phyloP scores from a whole-genome alignment of 92 coral and sea anemone genomes.

The Heteractis magnifica region DNA sequence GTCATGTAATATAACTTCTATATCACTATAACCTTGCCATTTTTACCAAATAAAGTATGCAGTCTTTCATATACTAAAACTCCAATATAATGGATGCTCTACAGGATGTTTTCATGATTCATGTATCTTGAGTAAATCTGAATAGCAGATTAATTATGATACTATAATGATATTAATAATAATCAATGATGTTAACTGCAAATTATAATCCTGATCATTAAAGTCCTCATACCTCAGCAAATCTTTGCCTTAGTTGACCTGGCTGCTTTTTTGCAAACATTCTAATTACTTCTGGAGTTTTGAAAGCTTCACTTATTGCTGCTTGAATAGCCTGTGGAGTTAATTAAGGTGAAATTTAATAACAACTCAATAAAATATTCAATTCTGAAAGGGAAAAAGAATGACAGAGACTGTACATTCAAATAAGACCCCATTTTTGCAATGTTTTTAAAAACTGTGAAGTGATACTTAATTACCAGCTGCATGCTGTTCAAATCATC shows the following conservation, averaged over 20 bases:
- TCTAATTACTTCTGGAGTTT: conserved; percentile 97
- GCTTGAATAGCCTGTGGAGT: conserved; percentile 88
- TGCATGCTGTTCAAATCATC: conserved; percentile 96
- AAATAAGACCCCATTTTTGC: too few relatives aligned
- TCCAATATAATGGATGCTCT: too few relatives aligned
- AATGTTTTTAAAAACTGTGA: background rate
- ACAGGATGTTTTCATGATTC: too few relatives aligned
- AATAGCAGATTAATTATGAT: too few relatives aligned
- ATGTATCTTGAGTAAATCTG: too few relatives aligned
- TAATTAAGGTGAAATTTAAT: background rate
- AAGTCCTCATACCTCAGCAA: conserved; percentile 73
- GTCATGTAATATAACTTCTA: too few relatives aligned
- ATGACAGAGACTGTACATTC: background rate
- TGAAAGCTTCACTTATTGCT: conserved; percentile 97
- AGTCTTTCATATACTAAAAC: too few relatives aligned
- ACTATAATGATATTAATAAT: too few relatives aligned
- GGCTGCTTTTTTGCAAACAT: conserved; percentile 99
- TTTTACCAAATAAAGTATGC: too few relatives aligned
- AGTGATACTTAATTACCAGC: conserved; percentile 49
- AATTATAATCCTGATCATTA: background rate
- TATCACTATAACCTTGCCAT: too few relatives aligned
- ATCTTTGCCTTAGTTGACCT: conserved; percentile 91
- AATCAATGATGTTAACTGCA: background rate
- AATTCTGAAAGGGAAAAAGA: background rate
- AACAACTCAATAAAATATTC: too few relatives aligned